Evolutionary conservation across 2,797 vertebrate species (phyloP).

Genomic region (Mico argentatus): DNA sequence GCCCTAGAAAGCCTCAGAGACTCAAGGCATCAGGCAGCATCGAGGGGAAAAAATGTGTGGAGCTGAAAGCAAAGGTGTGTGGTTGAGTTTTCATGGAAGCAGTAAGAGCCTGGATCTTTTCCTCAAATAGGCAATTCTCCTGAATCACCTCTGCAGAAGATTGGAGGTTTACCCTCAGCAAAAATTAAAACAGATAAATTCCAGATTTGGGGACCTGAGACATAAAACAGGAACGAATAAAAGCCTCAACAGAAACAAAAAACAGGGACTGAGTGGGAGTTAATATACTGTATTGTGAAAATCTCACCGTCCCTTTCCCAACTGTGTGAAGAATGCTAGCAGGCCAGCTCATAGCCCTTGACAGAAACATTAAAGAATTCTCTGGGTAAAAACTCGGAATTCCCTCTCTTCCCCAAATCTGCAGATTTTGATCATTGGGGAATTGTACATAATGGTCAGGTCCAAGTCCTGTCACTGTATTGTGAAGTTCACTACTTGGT

Average conservation of each 20-base stretch:
- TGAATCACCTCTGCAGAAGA: neutral
- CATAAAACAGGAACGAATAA: neutral
- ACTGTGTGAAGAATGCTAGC: neutral
- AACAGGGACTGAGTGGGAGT: too few relatives aligned
- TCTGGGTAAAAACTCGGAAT: neutral
- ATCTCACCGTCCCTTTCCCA: neutral
- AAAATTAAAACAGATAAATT: neutral
- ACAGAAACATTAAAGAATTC: neutral
- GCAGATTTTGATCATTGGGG: neutral
- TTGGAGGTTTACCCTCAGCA: neutral
- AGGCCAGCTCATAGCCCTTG: neutral
- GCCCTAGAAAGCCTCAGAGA: neutral
- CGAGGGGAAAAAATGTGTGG: neutral
- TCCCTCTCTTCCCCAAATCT: neutral
- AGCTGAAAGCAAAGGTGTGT: too few relatives aligned
- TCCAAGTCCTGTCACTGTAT: neutral
- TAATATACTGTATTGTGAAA: neutral
- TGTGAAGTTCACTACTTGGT: neutral
- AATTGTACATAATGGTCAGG: neutral
- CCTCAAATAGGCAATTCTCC: neutral
- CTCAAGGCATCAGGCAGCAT: rapidly evolving
- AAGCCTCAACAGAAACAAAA: neutral
- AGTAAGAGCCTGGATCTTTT: neutral
- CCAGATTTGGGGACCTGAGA: neutral
- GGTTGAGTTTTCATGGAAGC: neutral